Conservation (phyloP, 2,113 vertebrate species). For the Megaceryle maxima region DNA sequence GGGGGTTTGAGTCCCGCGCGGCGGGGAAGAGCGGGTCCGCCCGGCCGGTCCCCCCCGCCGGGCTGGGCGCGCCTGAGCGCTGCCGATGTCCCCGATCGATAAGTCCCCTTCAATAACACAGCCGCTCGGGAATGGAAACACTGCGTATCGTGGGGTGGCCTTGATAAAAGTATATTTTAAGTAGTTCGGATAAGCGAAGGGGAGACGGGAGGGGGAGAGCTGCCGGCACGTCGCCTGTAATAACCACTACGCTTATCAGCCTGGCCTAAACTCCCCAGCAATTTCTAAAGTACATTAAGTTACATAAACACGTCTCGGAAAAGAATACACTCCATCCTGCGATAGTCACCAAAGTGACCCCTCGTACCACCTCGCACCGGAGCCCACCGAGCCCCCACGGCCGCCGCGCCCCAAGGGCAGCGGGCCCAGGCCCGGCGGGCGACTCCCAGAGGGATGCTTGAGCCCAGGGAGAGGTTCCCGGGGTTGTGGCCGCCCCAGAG, state of each 20-base stretch:
- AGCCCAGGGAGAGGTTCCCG: too few species aligned
- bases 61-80: background rate
- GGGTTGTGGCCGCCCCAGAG: too few species aligned
- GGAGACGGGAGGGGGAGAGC: background rate
- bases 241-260: constrained; percentile 70
- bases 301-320: constrained; percentile 71
- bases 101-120: constrained; percentile 23
- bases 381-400: background rate
- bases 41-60: background rate
- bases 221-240: constrained; percentile 61
- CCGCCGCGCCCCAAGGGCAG: background rate
- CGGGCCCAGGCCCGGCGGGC: background rate
- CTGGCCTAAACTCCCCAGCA: constrained; percentile 56
- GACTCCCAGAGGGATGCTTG: background rate
- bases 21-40: background rate
- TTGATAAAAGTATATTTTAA: constrained; percentile 72
- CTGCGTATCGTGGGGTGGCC: constrained; percentile 64
- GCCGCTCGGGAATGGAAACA: constrained; percentile 37
- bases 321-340: constrained; percentile 54
- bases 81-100: background rate
- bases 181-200: constrained; percentile 40
- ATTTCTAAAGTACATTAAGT: constrained; percentile 70
- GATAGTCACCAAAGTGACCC: constrained; percentile 71
- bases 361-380: background rate
- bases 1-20: background rate